phyloP scores from a whole-genome alignment of 1,140 invertebrate species.

The Kradibia gibbosae region DNA sequence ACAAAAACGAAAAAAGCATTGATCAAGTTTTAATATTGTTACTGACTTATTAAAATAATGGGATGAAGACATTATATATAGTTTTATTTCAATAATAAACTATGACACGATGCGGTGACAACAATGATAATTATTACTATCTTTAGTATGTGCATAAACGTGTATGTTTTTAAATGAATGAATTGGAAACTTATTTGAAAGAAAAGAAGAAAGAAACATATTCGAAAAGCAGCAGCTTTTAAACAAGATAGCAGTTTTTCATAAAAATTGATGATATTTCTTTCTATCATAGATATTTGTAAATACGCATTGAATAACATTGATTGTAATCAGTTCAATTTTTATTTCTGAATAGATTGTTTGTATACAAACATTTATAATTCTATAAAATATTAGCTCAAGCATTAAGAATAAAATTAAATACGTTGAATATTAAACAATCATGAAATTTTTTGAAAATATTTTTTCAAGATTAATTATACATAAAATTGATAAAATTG shows the following conservation, averaged over 20 bases:
- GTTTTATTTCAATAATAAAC: slow-evolving; percentile 26
- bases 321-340: background rate
- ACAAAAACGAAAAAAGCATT: background rate
- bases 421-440: too few species aligned
- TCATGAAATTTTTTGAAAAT: too few species aligned
- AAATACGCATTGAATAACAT: background rate
- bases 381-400: background rate
- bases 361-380: background rate
- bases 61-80: background rate
- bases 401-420: too few species aligned
- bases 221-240: background rate
- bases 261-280: background rate
- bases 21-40: slow-evolving; percentile 12
- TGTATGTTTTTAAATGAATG: background rate
- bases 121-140: slow-evolving; percentile 8
- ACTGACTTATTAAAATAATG: background rate
- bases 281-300: slow-evolving; percentile 5
- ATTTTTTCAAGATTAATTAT: too few species aligned
- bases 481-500: too few species aligned
- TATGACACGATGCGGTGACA: slow-evolving; percentile 21
- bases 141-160: slow-evolving; percentile 1
- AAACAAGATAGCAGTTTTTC: slow-evolving; percentile 10
- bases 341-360: background rate
- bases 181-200: background rate
- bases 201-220: background rate